These are phyloP conservation scores for Pangasius macronema DNA, from an alignment of 2,797 vertebrate genomes.

Conservation along the genomic window DNA sequence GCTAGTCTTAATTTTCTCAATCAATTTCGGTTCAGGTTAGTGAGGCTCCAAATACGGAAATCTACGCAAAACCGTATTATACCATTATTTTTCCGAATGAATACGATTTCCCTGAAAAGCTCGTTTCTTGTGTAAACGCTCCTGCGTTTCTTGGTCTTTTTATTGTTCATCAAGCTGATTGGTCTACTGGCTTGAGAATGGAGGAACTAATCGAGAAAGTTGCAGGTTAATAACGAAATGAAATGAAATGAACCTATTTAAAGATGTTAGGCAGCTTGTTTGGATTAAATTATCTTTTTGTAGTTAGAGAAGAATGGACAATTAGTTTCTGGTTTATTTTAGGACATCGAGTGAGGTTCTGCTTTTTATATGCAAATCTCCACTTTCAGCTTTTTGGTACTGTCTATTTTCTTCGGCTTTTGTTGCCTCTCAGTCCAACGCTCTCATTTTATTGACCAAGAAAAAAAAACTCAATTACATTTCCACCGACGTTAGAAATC, in stretches of 20 bases:
- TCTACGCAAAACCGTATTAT: background rate
- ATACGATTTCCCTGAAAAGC: background rate
- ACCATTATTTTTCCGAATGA: background rate
- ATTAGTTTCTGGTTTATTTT: background rate
- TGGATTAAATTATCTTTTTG: background rate
- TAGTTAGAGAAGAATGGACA: background rate
- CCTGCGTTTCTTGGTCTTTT: background rate
- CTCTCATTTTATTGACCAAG: background rate
- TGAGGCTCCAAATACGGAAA: background rate
- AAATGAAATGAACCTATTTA: background rate
- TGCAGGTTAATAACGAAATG: background rate
- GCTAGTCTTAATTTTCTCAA: background rate
- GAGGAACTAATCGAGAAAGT: background rate
- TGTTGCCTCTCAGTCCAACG: background rate
- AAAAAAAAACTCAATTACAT: background rate
- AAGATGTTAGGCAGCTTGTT: background rate
- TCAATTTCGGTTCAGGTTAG: background rate
- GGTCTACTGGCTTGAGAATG: background rate
- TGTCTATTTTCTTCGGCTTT: background rate
- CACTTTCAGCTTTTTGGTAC: background rate
- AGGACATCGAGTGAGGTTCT: background rate
- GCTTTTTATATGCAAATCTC: background rate
- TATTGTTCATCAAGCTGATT: background rate
- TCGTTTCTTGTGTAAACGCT: background rate
- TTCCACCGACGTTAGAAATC: background rate